Percentiles rank a stretch among this genome's conserved stretches.
Evolutionary conservation across 2,888 invertebrate genomes (phyloP).

Genomic region (Erebia ligea): DNA sequence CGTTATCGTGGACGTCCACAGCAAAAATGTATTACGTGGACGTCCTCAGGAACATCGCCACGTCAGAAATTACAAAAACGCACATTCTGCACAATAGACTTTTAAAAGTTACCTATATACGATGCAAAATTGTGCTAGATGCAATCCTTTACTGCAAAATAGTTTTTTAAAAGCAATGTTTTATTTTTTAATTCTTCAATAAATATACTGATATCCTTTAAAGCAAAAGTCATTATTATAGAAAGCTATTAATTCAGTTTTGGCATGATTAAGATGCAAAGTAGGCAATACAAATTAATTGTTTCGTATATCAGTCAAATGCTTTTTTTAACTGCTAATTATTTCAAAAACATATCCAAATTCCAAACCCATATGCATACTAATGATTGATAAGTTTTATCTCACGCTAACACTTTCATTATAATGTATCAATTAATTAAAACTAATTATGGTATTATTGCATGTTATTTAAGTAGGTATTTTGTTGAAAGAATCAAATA

Average conservation of each 20-base stretch:
- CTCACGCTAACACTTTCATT: neutral
- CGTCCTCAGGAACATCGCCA: too few species aligned
- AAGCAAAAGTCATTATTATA: too few species aligned
- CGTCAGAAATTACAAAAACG: too few species aligned
- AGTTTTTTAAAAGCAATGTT: too few species aligned
- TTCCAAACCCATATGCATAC: neutral
- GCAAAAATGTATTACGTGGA: too few species aligned
- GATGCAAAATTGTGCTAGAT: too few species aligned
- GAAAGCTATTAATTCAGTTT: neutral
- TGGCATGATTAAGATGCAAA: neutral
- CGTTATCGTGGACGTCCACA: too few species aligned
- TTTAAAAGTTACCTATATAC: too few species aligned
- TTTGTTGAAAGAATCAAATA: neutral
- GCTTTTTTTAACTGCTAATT: neutral
- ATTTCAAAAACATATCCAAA: neutral
- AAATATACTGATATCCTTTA: too few species aligned
- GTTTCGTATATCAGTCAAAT: neutral
- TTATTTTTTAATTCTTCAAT: too few species aligned
- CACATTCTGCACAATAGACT: too few species aligned
- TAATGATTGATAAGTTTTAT: conserved; percentile 14
- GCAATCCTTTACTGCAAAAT: too few species aligned
- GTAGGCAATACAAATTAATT: neutral
- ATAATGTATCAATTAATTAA: conserved; percentile 6
- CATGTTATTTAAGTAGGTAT: neutral
- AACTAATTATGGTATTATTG: neutral